Percentiles rank a stretch among this genome's conserved stretches.
Conservation (phyloP, 2,113 vertebrate genomes). For the Nesospiza acunhae region DNA sequence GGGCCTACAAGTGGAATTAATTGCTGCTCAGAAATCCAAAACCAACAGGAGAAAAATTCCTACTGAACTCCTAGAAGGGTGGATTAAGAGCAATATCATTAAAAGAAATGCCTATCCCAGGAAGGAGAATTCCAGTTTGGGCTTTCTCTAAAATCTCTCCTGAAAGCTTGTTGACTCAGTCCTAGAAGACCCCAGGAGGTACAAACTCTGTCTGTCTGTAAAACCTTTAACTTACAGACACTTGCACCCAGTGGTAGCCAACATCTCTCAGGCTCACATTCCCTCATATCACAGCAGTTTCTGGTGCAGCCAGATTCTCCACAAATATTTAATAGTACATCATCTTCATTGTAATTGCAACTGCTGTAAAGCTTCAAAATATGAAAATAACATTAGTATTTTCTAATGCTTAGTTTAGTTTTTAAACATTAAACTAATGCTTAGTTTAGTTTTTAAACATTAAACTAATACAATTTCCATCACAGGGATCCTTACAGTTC, state of each 20-base stretch:
- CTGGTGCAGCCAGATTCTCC: not conserved
- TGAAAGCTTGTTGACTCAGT: not conserved
- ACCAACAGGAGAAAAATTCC: not conserved
- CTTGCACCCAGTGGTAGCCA: not conserved
- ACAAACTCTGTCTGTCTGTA: not conserved
- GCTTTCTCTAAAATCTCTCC: not conserved
- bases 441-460: no score
- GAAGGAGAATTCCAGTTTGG: not conserved
- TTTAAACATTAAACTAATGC: not conserved
- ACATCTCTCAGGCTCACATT: not conserved
- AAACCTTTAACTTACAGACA: not conserved
- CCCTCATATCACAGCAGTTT: not conserved
- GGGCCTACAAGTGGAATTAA: not conserved
- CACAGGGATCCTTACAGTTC: constrained; percentile 70
- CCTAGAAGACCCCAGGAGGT: not conserved
- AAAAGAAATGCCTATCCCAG: not conserved
- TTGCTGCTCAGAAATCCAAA: not conserved
- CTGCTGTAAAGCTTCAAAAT: not conserved
- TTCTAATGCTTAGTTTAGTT: no score
- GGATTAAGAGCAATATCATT: not conserved
- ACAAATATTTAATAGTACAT: not conserved
- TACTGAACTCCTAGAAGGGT: not conserved
- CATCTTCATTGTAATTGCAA: not conserved
- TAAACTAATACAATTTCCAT: constrained; percentile 1
- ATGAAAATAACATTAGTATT: not conserved